These are phyloP conservation scores for Ascidia mentula DNA, from an alignment of 23 tunicate genomes.

Conservation along the genomic window DNA sequence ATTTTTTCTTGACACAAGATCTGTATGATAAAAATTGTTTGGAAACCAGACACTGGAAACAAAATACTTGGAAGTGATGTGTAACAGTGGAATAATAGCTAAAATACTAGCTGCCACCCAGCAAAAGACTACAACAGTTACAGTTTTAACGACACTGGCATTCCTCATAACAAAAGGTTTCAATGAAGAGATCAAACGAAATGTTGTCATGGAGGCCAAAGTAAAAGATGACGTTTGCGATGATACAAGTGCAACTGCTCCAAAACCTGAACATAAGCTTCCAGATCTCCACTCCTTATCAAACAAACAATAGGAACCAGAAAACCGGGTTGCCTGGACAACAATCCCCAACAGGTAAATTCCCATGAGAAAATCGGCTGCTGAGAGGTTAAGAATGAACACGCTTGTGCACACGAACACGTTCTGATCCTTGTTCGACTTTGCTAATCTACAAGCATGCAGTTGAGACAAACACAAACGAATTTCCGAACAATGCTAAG, in stretches of 20 bases:
- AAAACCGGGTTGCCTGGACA: background rate
- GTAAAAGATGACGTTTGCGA: background rate
- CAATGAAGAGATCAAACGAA: background rate
- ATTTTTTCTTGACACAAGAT: slow-evolving; percentile 1
- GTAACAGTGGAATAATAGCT: background rate
- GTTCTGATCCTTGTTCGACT: background rate
- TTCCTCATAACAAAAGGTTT: background rate
- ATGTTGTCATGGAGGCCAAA: background rate
- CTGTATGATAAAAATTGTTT: background rate
- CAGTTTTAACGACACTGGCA: background rate
- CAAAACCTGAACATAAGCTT: background rate
- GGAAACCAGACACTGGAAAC: slow-evolving; percentile 4
- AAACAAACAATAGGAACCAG: background rate
- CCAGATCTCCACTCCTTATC: background rate
- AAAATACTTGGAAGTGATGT: background rate
- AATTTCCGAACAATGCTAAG: background rate
- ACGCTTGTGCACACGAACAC: background rate
- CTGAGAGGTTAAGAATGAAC: background rate
- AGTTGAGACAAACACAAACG: background rate
- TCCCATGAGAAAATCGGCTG: background rate
- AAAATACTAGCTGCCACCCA: background rate
- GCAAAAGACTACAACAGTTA: background rate
- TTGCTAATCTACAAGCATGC: background rate
- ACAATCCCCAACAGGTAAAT: background rate
- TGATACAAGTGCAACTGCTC: background rate